phyloP scores from a whole-genome alignment of 30 jellyfish, hydroid and myxozoan species.

The Mastigias papua region DNA sequence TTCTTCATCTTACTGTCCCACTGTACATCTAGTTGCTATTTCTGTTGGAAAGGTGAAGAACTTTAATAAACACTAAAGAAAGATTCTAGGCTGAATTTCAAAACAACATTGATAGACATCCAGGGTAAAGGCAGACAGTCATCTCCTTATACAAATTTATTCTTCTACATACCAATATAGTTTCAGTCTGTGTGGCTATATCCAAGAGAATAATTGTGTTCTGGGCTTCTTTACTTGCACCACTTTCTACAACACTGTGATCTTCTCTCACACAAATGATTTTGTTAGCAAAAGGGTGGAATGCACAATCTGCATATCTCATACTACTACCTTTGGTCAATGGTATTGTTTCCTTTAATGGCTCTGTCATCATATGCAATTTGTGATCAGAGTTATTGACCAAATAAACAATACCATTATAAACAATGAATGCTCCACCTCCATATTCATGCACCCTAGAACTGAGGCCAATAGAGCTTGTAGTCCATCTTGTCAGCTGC shows the following conservation, averaged over 20 bases:
- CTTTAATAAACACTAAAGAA: no score
- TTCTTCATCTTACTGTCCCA: no score
- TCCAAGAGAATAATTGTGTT: constrained; percentile 69
- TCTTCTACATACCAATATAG: constrained; percentile 79
- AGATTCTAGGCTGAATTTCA: no score
- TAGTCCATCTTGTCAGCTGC: constrained; percentile 75
- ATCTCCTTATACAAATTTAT: no score
- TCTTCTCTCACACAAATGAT: constrained; percentile 87
- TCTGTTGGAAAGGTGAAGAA: no score
- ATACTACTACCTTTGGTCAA: constrained; percentile 45
- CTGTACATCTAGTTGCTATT: no score
- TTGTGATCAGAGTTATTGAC: constrained; percentile 68
- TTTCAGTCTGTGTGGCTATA: constrained; percentile 48
- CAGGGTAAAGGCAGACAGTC: no score
- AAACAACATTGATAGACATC: no score
- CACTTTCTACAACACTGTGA: constrained; percentile 76
- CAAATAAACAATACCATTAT: constrained; percentile 71
- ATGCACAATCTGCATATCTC: constrained; percentile 89
- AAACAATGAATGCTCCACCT: constrained; percentile 86
- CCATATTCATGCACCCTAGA: constrained; percentile 93
- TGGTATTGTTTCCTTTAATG: constrained; percentile 38
- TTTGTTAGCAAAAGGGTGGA: constrained; percentile 38
- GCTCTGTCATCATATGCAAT: constrained; percentile 52
- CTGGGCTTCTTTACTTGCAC: constrained; percentile 64
- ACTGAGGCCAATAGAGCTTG: constrained; percentile 44